Percentiles rank a stretch among this genome's conserved stretches.
Evolutionary conservation across 2,888 invertebrate genomes (phyloP).

Genomic region (Lasioglossum oenotherae): DNA sequence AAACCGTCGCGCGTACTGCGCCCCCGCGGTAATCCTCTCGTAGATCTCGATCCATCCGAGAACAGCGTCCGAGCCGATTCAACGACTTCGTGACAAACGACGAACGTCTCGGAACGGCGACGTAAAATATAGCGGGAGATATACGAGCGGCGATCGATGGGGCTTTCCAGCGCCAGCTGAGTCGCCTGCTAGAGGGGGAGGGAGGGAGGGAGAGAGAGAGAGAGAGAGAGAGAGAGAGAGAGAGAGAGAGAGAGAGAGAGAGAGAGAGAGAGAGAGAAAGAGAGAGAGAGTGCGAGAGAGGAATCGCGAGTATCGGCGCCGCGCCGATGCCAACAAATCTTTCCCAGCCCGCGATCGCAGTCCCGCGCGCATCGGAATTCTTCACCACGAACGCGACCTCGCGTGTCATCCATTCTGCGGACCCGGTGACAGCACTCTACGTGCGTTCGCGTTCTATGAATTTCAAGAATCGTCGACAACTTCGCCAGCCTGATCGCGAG

Average conservation of each 20-base stretch:
- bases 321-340: conserved; percentile 21
- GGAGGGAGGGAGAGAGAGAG: neutral
- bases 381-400: neutral
- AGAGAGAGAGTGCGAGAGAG: neutral
- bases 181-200: neutral
- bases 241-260: neutral
- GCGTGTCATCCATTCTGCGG: neutral
- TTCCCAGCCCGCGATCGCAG: conserved; percentile 13
- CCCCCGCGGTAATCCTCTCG: conserved; percentile 37
- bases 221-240: neutral
- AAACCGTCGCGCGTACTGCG: conserved; percentile 12
- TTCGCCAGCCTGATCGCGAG: neutral
- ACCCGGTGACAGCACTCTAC: neutral
- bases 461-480: neutral
- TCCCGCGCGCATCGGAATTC: neutral
- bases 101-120: conserved; percentile 17
- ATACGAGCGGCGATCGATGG: conserved; percentile 19
- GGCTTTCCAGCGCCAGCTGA: neutral
- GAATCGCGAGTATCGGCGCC: conserved; percentile 21
- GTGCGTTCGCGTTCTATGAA: neutral
- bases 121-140: conserved; percentile 36
- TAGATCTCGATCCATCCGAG: conserved; percentile 46
- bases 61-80: conserved; percentile 16
- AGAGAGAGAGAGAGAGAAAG: neutral
- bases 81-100: conserved; percentile 41